A percentile compares a stretch with the other conserved stretches of the same genome.
These are phyloP conservation scores for Mythimna lalbum DNA, from an alignment of 2,888 invertebrate species.

Conservation along the genomic window DNA sequence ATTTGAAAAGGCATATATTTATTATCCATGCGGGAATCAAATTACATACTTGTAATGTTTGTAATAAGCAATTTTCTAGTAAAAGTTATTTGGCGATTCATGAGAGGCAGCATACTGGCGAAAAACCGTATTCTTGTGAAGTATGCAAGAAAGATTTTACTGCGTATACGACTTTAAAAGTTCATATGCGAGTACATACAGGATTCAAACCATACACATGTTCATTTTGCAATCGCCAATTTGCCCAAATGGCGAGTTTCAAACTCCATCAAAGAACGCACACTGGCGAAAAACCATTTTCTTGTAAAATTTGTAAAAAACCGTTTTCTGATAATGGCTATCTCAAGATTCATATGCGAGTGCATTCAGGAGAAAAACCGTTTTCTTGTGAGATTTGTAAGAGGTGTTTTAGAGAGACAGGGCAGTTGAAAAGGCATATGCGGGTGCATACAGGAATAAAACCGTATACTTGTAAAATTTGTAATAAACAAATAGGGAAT, in stretches of 20 bases:
- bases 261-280: constrained; percentile 84
- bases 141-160: constrained; percentile 85
- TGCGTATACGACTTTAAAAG: constrained; percentile 84
- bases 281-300: constrained; percentile 82
- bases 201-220: constrained; percentile 84
- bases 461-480: constrained; percentile 84
- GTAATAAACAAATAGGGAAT: constrained; percentile 85
- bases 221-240: constrained; percentile 79
- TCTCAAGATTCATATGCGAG: constrained; percentile 84
- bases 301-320: constrained; percentile 83
- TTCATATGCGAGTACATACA: constrained; percentile 85
- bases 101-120: constrained; percentile 83
- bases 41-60: constrained; percentile 79
- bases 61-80: constrained; percentile 84
- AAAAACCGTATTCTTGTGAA: constrained; percentile 81
- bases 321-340: constrained; percentile 86
- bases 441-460: constrained; percentile 82
- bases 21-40: constrained; percentile 84
- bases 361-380: constrained; percentile 84
- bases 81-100: constrained; percentile 85
- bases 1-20: constrained; percentile 83
- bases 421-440: constrained; percentile 83
- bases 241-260: constrained; percentile 86
- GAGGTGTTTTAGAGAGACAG: constrained; percentile 81
- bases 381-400: constrained; percentile 82